These are phyloP conservation scores for Chaenogobius annularis DNA, from an alignment of 2,113 vertebrate species.

Conservation along the genomic window DNA sequence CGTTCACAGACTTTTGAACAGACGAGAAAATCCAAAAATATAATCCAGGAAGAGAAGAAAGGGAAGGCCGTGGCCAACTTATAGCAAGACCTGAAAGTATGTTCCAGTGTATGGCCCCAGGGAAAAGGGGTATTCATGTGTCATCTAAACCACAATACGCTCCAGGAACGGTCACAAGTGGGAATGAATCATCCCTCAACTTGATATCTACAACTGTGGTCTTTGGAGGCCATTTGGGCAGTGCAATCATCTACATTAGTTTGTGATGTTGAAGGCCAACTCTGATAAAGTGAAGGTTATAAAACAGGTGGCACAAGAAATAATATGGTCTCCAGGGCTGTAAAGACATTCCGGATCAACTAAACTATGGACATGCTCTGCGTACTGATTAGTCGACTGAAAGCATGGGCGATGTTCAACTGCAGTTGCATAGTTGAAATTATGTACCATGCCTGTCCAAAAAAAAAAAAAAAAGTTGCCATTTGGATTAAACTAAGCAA, in stretches of 20 bases:
- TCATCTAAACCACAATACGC: conserved; percentile 23
- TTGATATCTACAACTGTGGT: background rate
- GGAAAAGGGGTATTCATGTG: conserved; percentile 24
- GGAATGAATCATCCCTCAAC: background rate
- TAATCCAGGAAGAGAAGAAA: conserved; percentile 29
- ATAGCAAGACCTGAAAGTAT: conserved; percentile 10
- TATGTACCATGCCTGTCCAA: too few relatives aligned
- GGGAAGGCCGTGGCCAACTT: conserved; percentile 32
- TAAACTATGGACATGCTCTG: too few relatives aligned
- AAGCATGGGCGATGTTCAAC: too few relatives aligned
- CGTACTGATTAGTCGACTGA: too few relatives aligned
- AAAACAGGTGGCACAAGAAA: background rate
- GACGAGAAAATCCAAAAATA: conserved; percentile 63
- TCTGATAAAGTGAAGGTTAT: background rate
- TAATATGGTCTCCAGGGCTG: too few relatives aligned
- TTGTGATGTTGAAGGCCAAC: background rate
- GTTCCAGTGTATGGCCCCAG: conserved; percentile 7
- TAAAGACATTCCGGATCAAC: too few relatives aligned
- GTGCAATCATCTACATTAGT: background rate
- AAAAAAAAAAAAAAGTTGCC: too few relatives aligned
- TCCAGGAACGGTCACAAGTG: background rate
- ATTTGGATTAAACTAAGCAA: too few relatives aligned
- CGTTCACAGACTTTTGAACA: conserved; percentile 33
- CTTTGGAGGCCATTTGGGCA: background rate
- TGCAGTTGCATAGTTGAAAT: too few relatives aligned